Percentiles rank a stretch among this genome's conserved stretches.
phyloP scores from a whole-genome alignment of 2,797 vertebrate species.

The Molossus molossus region DNA sequence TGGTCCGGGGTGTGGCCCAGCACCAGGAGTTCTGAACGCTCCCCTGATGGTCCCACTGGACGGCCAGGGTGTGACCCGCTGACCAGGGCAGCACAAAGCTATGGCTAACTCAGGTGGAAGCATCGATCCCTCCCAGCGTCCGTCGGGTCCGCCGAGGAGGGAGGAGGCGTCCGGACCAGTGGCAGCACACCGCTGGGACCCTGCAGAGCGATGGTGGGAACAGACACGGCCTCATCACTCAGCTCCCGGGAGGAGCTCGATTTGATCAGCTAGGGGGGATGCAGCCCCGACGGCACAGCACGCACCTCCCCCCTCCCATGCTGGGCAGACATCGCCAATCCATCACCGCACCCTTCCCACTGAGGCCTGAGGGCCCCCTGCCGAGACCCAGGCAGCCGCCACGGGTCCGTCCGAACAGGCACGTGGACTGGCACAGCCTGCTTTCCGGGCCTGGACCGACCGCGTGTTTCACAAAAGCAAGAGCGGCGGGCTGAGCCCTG shows the following conservation, averaged over 20 bases:
- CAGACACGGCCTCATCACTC: accelerated
- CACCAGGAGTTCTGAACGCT: accelerated
- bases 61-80: accelerated
- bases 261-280: accelerated
- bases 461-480: accelerated
- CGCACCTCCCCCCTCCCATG: accelerated
- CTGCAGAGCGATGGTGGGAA: accelerated
- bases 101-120: accelerated
- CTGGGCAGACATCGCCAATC: no score
- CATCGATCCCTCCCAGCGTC: no score
- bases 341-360: not conserved
- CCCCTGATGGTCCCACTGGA: accelerated
- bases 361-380: accelerated
- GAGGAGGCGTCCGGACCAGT: accelerated
- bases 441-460: accelerated
- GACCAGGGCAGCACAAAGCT: accelerated
- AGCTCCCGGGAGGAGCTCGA: accelerated
- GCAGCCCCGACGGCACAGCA: not conserved
- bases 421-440: accelerated
- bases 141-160: not conserved
- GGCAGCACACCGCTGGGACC: accelerated
- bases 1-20: accelerated
- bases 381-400: accelerated
- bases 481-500: accelerated
- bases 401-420: accelerated